These are phyloP conservation scores for Sicus ferrugineus DNA, from an alignment of 2,888 invertebrate genomes.

Conservation along the genomic window DNA sequence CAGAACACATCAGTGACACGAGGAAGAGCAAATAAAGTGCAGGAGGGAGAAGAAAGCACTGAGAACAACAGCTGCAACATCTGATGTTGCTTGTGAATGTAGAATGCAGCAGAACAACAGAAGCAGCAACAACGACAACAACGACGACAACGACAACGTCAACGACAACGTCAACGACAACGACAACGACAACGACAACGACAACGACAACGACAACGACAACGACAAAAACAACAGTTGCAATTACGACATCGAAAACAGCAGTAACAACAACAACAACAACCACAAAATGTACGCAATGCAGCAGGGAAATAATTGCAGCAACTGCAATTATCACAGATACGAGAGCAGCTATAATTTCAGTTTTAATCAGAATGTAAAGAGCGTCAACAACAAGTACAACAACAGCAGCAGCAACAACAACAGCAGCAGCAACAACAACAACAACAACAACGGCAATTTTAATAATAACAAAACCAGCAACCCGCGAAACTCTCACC, in stretches of 20 bases:
- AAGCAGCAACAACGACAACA: background rate
- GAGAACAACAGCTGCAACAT: no score
- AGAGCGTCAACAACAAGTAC: background rate
- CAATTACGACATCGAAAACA: background rate
- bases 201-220: background rate
- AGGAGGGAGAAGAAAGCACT: no score
- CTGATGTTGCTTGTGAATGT: background rate
- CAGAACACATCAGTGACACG: no score
- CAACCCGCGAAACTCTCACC: background rate
- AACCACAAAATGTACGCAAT: background rate
- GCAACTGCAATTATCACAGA: background rate
- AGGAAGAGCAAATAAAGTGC: no score
- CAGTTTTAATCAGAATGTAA: background rate
- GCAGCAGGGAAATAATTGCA: no score
- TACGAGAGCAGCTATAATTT: background rate
- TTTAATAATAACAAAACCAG: background rate
- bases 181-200: background rate
- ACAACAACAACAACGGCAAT: slow-evolving; percentile 7
- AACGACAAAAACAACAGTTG: background rate
- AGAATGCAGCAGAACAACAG: background rate
- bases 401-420: background rate
- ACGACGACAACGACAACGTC: background rate
- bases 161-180: background rate
- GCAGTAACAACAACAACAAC: slow-evolving; percentile 1
- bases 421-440: background rate